Conservation (phyloP, 2,113 vertebrate genomes). For the Chascanopsetta lugubris region DNA sequence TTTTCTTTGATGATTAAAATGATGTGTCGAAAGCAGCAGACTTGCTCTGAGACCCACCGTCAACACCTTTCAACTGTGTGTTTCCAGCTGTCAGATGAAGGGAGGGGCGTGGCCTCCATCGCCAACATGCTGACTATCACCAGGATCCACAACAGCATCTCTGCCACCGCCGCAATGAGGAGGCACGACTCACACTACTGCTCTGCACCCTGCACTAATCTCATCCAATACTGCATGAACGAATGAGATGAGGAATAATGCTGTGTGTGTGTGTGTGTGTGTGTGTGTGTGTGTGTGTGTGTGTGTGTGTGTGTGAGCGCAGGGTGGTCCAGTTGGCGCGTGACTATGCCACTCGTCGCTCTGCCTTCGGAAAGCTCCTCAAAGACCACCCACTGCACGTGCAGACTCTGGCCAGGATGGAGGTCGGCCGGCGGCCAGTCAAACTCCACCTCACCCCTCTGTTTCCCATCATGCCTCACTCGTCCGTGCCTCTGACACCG, state of each 20-base stretch:
- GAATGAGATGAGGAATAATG: slow-evolving; percentile 10
- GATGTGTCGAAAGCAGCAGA: no score
- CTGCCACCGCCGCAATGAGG: slow-evolving; percentile 84
- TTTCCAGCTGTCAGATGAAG: slow-evolving; percentile 85
- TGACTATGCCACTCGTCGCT: slow-evolving; percentile 82
- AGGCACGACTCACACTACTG: slow-evolving; percentile 72
- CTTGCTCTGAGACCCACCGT: no score
- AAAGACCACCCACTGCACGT: slow-evolving; percentile 87
- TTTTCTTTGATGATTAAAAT: no score
- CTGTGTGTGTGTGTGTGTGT: slow-evolving; percentile 31
- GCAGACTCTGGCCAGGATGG: slow-evolving; percentile 85
- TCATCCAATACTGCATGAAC: not conserved
- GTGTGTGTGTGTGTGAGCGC: slow-evolving; percentile 22
- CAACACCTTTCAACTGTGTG: not conserved
- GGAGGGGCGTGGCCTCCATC: slow-evolving; percentile 86
- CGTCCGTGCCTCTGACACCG: not conserved
- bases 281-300: not conserved
- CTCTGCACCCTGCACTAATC: not conserved
- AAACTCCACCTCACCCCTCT: not conserved
- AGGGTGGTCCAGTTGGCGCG: slow-evolving; percentile 85
- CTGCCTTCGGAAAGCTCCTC: slow-evolving; percentile 85
- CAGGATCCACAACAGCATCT: slow-evolving; percentile 85
- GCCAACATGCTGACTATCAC: slow-evolving; percentile 87
- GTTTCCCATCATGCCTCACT: slow-evolving; percentile 25
- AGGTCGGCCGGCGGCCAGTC: slow-evolving; percentile 72